phyloP scores from a whole-genome alignment of 1,140 invertebrate genomes.

The Drosophila mayri region DNA sequence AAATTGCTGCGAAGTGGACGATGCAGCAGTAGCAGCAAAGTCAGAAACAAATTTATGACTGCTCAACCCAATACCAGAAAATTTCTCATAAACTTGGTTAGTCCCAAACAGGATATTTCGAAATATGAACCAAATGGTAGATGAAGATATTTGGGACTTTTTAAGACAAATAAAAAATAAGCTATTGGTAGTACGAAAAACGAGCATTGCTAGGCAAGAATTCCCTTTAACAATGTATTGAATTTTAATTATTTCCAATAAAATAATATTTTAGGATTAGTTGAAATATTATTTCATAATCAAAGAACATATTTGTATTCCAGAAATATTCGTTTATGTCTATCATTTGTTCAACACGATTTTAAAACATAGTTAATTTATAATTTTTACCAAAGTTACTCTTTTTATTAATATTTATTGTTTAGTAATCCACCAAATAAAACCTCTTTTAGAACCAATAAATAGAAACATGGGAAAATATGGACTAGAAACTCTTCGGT shows the following conservation, averaged over 20 bases:
- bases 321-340: no score
- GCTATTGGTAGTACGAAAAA: not conserved
- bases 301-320: no score
- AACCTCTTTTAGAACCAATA: not conserved
- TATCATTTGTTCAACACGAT: no score
- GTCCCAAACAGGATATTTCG: slow-evolving; percentile 18
- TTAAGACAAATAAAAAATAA: not conserved
- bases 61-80: slow-evolving; percentile 28
- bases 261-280: no score
- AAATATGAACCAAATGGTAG: slow-evolving; percentile 2
- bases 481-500: not conserved
- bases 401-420: no score
- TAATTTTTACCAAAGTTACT: no score
- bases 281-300: no score
- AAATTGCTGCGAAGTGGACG: slow-evolving; percentile 35
- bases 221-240: not conserved
- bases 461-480: not conserved
- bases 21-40: slow-evolving; percentile 21
- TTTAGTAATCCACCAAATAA: not conserved
- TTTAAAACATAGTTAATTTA: no score
- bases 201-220: not conserved
- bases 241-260: no score
- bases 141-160: not conserved
- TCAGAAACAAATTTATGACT: slow-evolving; percentile 48
- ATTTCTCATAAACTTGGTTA: slow-evolving; percentile 24